Conservation (phyloP, 2,113 vertebrate species). For the Cottus gobio region DNA sequence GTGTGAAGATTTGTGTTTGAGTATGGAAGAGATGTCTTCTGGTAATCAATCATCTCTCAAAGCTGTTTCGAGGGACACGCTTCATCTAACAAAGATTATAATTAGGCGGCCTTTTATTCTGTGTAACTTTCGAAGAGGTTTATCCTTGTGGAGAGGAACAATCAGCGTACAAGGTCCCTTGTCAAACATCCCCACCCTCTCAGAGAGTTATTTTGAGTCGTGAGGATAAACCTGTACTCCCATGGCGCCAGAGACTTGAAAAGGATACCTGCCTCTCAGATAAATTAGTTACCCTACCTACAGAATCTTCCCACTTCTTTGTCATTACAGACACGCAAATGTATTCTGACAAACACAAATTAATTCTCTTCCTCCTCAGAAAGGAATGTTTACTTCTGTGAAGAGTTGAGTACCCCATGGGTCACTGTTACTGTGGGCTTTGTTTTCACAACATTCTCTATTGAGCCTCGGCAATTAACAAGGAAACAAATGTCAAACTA, state of each 20-base stretch:
- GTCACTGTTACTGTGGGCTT: conserved; percentile 23
- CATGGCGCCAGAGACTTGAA: conserved; percentile 38
- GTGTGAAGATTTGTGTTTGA: conserved; percentile 37
- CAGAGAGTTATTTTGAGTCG: conserved; percentile 68
- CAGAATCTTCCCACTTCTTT: conserved; percentile 34
- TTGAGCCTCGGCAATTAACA: conserved; percentile 49
- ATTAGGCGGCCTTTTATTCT: conserved; percentile 64
- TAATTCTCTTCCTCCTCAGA: conserved; percentile 44
- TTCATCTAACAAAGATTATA: conserved; percentile 69
- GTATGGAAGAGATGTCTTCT: conserved; percentile 39
- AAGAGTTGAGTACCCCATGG: conserved; percentile 45
- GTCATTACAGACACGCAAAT: conserved; percentile 66
- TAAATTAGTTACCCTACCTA: conserved; percentile 47
- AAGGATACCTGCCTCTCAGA: conserved; percentile 56
- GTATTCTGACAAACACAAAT: conserved; percentile 45
- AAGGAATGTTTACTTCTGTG: conserved; percentile 53
- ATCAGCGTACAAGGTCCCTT: conserved; percentile 61
- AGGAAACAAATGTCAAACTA: conserved; percentile 29
- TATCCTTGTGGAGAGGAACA: conserved; percentile 68
- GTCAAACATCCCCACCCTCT: conserved; percentile 62
- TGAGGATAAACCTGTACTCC: conserved; percentile 62
- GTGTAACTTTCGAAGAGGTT: conserved; percentile 54
- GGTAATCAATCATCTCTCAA: conserved; percentile 67
- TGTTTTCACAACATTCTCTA: conserved; percentile 16
- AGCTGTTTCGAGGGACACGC: conserved; percentile 48